Evolutionary conservation across 2,797 vertebrate species (phyloP), one percentile per base, ranked within the genome.

Genomic region (Pygocentrus nattereri): DNA sequence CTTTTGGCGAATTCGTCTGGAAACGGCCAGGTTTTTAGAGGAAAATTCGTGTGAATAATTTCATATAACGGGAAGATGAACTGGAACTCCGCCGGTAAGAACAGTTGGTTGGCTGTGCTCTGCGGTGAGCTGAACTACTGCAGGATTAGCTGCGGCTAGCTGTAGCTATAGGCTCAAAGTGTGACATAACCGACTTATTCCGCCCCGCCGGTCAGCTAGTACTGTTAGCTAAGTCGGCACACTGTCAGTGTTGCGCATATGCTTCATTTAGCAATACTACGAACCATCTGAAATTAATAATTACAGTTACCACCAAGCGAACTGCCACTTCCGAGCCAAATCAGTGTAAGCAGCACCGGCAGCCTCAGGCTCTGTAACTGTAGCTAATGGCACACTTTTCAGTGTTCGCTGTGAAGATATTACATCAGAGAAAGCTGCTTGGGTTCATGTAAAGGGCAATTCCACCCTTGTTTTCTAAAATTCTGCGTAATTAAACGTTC

Each of bases 31-130:
- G 30, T 30, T 62, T 15, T 27, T 25, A 1, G 13, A 19, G 58
- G 34, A 12, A 68, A n/a, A 18, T 18, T 19, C 58, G 27, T 50
- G 73, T n/a, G 27, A 13, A 30, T 41, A 59, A 50, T 23, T 67
- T 25, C 49, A 47, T 21, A 25, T 59, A 31, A 62, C 25, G 73
- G 8, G 64, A 81, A 76, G 62, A 87, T 88, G 87, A 85, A 56
- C 82, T 80, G 80, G 77, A 87, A 75, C 79, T 80, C 49, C 41
- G 44, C 83, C 49, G 87, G 87, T 88, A 85, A 88, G 87, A 19
- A 11, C 18, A 56, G 68, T 58, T 25, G 52, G 56, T 64, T 31
- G 50, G 25, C 12, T 25, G 1, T 27, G 64, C 49, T 49, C 58
- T 75, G 72, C n/a, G 54, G 31, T 25, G 41, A 71, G 65, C 18